Conservation (phyloP, 1,140 invertebrate genomes). For the Bombus affinis region DNA sequence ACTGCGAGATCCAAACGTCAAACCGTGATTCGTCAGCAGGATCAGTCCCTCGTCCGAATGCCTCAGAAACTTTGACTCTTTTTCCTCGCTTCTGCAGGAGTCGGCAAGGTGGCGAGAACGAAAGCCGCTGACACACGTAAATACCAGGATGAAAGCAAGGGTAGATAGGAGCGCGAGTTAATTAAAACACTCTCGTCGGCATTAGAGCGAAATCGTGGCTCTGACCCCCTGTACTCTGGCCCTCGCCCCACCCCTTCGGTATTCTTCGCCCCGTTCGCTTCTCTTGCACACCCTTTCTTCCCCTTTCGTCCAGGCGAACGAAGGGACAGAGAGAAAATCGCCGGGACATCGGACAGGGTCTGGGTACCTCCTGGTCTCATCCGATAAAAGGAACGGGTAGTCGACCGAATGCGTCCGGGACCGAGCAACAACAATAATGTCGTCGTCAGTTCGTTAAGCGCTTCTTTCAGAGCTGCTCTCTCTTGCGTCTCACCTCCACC, state of each 20-base stretch:
- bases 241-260: background rate
- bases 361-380: constrained; percentile 69
- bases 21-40: background rate
- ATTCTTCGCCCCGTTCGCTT: background rate
- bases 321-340: constrained; percentile 57
- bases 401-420: constrained; percentile 66
- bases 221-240: background rate
- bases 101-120: constrained; percentile 11
- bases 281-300: constrained; percentile 45
- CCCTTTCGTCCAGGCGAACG: constrained; percentile 24
- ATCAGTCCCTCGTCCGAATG: background rate
- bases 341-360: constrained; percentile 39
- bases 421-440: constrained; percentile 74
- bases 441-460: constrained; percentile 77
- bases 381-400: constrained; percentile 76
- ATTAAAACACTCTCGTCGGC: constrained; percentile 67
- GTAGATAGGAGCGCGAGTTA: constrained; percentile 68
- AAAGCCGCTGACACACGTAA: constrained; percentile 73
- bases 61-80: background rate
- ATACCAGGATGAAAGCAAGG: constrained; percentile 60
- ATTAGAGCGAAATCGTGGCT: constrained; percentile 71
- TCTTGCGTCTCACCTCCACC: constrained; percentile 41
- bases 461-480: constrained; percentile 67
- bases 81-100: constrained; percentile 11
- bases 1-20: background rate